Conservation (phyloP, 92 coral and sea anemone genomes). For the Isaurus tuberculatus region DNA sequence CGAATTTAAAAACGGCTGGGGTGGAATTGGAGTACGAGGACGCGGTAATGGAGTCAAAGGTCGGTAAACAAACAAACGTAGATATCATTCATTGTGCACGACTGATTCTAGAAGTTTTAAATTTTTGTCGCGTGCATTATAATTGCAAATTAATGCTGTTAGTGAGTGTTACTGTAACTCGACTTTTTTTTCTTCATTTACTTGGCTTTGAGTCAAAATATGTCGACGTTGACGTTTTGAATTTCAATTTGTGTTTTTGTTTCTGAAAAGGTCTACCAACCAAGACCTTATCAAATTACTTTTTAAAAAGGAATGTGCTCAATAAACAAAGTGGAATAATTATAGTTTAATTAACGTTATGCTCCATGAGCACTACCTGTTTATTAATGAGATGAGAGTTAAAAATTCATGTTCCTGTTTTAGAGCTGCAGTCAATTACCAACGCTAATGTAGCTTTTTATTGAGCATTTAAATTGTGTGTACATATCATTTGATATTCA, state of each 20-base stretch:
- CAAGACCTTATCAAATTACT: too few relatives aligned
- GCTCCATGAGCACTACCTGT: too few relatives aligned
- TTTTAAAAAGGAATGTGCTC: too few relatives aligned
- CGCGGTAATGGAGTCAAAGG: slow-evolving; percentile 81
- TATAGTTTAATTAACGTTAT: too few relatives aligned
- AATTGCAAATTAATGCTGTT: not conserved
- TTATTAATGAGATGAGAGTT: too few relatives aligned
- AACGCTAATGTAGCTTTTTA: too few relatives aligned
- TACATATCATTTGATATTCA: too few relatives aligned
- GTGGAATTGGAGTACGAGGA: slow-evolving; percentile 88
- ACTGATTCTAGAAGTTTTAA: not conserved
- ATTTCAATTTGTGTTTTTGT: not conserved
- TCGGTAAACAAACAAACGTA: slow-evolving; percentile 20
- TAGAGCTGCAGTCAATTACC: too few relatives aligned
- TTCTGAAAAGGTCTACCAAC: not conserved
- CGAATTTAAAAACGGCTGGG: slow-evolving; percentile 70
- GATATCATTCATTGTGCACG: not conserved
- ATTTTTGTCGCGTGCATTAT: not conserved
- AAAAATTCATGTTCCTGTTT: too few relatives aligned
- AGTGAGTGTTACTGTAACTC: not conserved
- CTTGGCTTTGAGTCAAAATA: not conserved
- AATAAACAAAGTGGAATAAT: too few relatives aligned
- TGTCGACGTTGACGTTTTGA: not conserved
- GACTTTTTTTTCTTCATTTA: not conserved
- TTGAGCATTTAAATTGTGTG: too few relatives aligned